Percentiles rank a stretch among this genome's conserved stretches.
Conservation (phyloP, 2,113 vertebrate species). For the Caranx melampygus region DNA sequence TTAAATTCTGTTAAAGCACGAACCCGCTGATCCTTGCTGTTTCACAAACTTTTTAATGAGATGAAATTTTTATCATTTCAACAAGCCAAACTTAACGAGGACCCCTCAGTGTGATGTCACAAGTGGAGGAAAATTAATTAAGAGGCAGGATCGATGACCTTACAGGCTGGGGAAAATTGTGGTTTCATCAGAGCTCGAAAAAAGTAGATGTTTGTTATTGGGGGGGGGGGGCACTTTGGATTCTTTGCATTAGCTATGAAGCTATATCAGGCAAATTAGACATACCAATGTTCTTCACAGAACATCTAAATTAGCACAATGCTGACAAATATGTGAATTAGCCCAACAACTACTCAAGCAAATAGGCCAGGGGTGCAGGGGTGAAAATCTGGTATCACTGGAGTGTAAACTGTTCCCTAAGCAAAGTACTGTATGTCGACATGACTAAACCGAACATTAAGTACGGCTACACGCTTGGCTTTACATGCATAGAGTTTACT, state of each 20-base stretch:
- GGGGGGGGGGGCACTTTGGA: neutral
- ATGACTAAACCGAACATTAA: slow-evolving; percentile 5
- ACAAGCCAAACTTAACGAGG: neutral
- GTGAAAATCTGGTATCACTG: neutral
- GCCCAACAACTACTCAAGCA: neutral
- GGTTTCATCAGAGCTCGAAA: neutral
- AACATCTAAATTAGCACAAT: neutral
- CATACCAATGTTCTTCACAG: neutral
- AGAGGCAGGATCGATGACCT: neutral
- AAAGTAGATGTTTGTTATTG: neutral
- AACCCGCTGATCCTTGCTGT: neutral
- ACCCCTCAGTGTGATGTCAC: neutral
- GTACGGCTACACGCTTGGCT: neutral
- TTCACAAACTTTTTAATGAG: neutral
- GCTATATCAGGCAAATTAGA: no score
- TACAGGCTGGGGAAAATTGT: neutral
- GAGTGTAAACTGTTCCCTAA: neutral
- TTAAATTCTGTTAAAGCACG: neutral
- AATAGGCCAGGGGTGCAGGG: neutral
- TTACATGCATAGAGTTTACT: slow-evolving; percentile 15
- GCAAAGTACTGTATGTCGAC: neutral
- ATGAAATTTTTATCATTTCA: neutral
- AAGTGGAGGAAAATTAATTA: neutral
- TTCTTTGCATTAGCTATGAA: no score
- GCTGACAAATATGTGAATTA: neutral